Conservation (phyloP, 2,888 invertebrate genomes). For the Dryadula phaetusa region DNA sequence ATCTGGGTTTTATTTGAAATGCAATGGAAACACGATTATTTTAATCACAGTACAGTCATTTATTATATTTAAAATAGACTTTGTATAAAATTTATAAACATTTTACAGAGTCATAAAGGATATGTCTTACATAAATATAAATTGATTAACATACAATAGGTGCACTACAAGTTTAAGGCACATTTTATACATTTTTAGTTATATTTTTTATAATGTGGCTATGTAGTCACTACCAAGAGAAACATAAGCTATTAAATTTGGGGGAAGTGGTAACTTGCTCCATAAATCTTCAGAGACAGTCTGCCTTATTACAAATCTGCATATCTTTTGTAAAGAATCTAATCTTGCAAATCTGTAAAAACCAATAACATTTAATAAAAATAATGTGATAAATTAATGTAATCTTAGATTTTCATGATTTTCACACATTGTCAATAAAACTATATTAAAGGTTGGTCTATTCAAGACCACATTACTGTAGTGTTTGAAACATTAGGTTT, state of each 20-base stretch:
- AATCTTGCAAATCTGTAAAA: conserved; percentile 86
- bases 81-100: conserved; percentile 69
- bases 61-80: conserved; percentile 46
- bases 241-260: conserved; percentile 76
- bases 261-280: conserved; percentile 86
- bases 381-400: too few species aligned
- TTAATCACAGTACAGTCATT: conserved; percentile 54
- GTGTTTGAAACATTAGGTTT: too few species aligned
- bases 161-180: conserved; percentile 60
- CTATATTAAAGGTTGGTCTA: too few species aligned
- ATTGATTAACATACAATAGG: conserved; percentile 49
- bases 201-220: conserved; percentile 61
- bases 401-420: too few species aligned
- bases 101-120: conserved; percentile 53
- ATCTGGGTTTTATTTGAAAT: background rate
- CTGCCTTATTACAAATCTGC: conserved; percentile 89
- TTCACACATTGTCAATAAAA: too few species aligned
- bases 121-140: conserved; percentile 44
- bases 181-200: conserved; percentile 48
- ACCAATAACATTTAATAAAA: background rate
- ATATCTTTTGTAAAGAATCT: conserved; percentile 88
- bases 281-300: conserved; percentile 87
- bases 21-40: conserved; percentile 43
- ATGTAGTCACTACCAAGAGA: conserved; percentile 81
- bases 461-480: too few species aligned